Evolutionary conservation across 2,113 vertebrate genomes (phyloP), one percentile per base, ranked within the genome.

Genomic region (Oreochromis niloticus): DNA sequence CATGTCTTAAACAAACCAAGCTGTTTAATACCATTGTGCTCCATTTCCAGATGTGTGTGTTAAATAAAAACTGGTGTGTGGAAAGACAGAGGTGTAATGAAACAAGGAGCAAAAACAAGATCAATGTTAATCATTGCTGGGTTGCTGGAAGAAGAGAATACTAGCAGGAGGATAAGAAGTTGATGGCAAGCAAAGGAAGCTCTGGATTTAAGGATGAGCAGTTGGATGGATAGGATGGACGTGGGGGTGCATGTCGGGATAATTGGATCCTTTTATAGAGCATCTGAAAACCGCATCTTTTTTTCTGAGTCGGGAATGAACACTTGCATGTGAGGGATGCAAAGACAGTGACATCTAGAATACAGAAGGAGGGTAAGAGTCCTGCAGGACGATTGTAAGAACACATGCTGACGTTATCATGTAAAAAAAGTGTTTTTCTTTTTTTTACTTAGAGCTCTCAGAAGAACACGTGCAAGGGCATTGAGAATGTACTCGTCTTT

Each of bases 201-300:
- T 87, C 52, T 71, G 83, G 83, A 92, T 88, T 50, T 83, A 78
- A 59, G 86, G 84, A 81, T 68, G 71, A 90, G 89, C 52, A 11
- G 85, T 75, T 2, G 32, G 30, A 75, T 13, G 66, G 82, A 78
- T 16, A 56, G 75, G 57, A 84, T 79, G 86, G 83, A 91, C 14
- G 36, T 82, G 68, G 87, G 80, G 34, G 36, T 84, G 84, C 80
- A 91, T 89, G 88, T 90, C 84, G 34, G 75, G 80, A 90, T 89
- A 92, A 93, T 85, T 93, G 88, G 81, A 73, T 94, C 83, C 55
- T 82, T 93, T 91, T 83, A 78, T 85, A 88, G 39, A 84, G 75
- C 61, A 87, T 89, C 82, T 81, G 80, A 91, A 89, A 83, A 83
- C 90, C 19, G 16, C 73, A 66, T 91, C 85, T 89, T 54, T 89